These are phyloP conservation scores for Tenthredo notha DNA, from an alignment of 2,888 invertebrate genomes.

Conservation along the genomic window DNA sequence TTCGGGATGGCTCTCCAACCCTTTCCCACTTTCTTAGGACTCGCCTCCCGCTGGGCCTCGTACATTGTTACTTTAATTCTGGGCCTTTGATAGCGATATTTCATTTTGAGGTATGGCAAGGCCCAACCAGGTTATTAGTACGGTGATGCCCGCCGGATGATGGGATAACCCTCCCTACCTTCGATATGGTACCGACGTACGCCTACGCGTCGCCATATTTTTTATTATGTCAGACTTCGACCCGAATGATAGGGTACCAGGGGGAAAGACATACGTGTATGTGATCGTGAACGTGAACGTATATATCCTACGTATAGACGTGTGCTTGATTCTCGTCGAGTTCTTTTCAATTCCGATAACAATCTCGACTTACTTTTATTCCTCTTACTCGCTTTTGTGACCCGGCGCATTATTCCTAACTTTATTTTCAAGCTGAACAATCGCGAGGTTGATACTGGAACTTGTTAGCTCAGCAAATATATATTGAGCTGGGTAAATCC, in stretches of 20 bases:
- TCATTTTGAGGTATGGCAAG: constrained; percentile 60
- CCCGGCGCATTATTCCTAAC: constrained; percentile 31
- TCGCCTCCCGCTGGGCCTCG: constrained; percentile 58
- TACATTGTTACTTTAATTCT: constrained; percentile 65
- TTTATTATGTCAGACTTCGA: constrained; percentile 48
- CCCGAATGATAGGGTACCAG: constrained; percentile 30
- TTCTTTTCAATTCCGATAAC: constrained; percentile 46
- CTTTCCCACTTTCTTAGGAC: constrained; percentile 51
- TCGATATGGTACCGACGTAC: constrained; percentile 37
- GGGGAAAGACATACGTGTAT: not conserved
- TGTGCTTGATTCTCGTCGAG: constrained; percentile 29
- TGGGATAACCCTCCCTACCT: constrained; percentile 25
- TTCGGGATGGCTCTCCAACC: constrained; percentile 56
- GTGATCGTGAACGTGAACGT: not conserved
- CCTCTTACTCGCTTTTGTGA: constrained; percentile 21
- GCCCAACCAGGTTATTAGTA: constrained; percentile 66
- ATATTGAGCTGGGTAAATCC: not conserved
- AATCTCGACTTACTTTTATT: constrained; percentile 48
- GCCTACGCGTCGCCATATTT: constrained; percentile 48
- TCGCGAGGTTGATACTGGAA: constrained; percentile 21
- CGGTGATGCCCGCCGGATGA: constrained; percentile 52
- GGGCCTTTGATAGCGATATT: constrained; percentile 65
- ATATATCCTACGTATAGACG: not conserved
- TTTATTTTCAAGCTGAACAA: constrained; percentile 22
- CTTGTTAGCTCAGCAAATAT: constrained; percentile 6